A percentile compares a stretch with the other conserved stretches of the same genome.
Evolutionary conservation across 2,113 vertebrate species (phyloP).

Genomic region (Saguinus midas): DNA sequence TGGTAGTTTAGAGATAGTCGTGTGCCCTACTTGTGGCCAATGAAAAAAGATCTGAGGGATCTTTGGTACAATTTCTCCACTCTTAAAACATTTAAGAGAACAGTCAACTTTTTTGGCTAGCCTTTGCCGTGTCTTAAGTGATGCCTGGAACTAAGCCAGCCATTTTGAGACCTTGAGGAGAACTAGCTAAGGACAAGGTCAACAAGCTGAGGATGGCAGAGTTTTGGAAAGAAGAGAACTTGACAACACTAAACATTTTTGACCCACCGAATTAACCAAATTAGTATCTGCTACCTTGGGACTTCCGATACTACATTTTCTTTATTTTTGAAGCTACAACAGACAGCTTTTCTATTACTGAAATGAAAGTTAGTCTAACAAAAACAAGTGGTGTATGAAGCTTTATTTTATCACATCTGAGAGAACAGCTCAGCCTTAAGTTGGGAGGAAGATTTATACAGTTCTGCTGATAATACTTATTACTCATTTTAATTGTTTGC

Average conservation of each 20-base stretch:
- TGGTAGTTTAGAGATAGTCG: not conserved
- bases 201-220: not conserved
- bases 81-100: not conserved
- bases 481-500: not conserved
- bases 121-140: not conserved
- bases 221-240: not conserved
- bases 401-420: not conserved
- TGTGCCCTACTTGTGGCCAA: not conserved
- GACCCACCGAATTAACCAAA: not conserved
- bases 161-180: not conserved
- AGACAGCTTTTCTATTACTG: not conserved
- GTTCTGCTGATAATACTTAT: not conserved
- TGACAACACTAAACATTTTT: not conserved
- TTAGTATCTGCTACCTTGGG: not conserved
- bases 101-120: not conserved
- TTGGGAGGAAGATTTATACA: not conserved
- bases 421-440: constrained; percentile 5
- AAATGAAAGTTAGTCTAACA: not conserved
- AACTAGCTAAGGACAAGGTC: not conserved
- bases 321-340: not conserved
- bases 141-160: not conserved
- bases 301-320: not conserved
- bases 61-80: not conserved
- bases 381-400: not conserved
- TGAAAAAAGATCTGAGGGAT: not conserved